Evolutionary conservation across 1,140 invertebrate genomes (phyloP).

Genomic region (Tetramorium simillimum): DNA sequence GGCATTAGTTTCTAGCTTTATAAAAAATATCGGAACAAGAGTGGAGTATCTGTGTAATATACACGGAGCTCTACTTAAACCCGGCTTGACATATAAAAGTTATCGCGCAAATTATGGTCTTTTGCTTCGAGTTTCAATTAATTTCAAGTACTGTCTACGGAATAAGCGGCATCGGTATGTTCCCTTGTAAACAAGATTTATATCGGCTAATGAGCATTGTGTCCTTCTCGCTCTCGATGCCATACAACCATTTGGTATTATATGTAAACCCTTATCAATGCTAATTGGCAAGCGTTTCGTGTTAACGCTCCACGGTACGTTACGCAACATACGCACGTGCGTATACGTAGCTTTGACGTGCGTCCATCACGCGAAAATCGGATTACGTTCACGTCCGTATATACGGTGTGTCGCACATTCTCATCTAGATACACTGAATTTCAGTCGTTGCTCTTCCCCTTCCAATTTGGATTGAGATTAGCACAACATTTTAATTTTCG

Average conservation of each 20-base stretch:
- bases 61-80: background rate
- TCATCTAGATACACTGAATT: background rate
- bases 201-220: background rate
- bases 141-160: background rate
- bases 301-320: background rate
- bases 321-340: constrained; percentile 14
- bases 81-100: background rate
- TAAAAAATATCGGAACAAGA: background rate
- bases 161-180: background rate
- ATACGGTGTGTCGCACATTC: background rate
- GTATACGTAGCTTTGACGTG: background rate
- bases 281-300: constrained; percentile 44
- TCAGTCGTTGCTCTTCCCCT: background rate
- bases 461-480: background rate
- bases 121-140: background rate
- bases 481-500: background rate
- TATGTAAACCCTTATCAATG: constrained; percentile 34
- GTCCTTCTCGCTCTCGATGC: background rate
- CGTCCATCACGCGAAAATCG: constrained; percentile 10
- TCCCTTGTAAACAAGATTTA: constrained; percentile 15
- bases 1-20: background rate
- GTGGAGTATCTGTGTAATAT: background rate
- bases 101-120: background rate
- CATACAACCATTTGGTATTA: constrained; percentile 13
- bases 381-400: background rate